A percentile compares a stretch with the other conserved stretches of the same genome.
Conservation (phyloP, 2,888 invertebrate species). For the Dione juno region DNA sequence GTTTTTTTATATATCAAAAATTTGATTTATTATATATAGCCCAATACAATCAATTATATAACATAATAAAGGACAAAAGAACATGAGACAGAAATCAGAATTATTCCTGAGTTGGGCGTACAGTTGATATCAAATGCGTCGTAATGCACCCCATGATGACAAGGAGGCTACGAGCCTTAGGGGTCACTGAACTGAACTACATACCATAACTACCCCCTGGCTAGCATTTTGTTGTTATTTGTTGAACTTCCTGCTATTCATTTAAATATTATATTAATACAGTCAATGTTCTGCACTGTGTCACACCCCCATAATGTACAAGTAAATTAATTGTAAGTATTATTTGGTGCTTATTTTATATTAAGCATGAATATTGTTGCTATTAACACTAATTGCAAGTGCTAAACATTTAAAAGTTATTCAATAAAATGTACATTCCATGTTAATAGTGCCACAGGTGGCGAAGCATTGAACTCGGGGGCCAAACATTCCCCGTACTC, state of each 20-base stretch:
- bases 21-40: neutral
- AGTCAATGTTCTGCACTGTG: neutral
- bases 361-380: neutral
- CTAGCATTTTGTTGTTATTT: slow-evolving; percentile 15
- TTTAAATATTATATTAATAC: slow-evolving; percentile 6
- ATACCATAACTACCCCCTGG: slow-evolving; percentile 35
- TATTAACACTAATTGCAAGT: neutral
- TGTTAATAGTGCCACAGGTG: slow-evolving; percentile 56
- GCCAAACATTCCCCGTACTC: slow-evolving; percentile 60
- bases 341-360: neutral
- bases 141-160: slow-evolving; percentile 79
- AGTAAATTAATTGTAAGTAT: too few relatives aligned
- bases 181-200: slow-evolving; percentile 73
- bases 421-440: neutral
- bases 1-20: too few relatives aligned
- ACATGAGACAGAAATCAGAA: slow-evolving; percentile 58
- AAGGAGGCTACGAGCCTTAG: slow-evolving; percentile 69
- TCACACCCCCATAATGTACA: too few relatives aligned
- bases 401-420: neutral
- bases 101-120: slow-evolving; percentile 48
- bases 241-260: slow-evolving; percentile 9
- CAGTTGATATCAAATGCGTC: slow-evolving; percentile 42
- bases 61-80: slow-evolving; percentile 17
- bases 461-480: slow-evolving; percentile 69
- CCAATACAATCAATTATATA: neutral